These are phyloP conservation scores for Triplophysa dalaica DNA, from an alignment of 2,113 vertebrate genomes.

Conservation along the genomic window DNA sequence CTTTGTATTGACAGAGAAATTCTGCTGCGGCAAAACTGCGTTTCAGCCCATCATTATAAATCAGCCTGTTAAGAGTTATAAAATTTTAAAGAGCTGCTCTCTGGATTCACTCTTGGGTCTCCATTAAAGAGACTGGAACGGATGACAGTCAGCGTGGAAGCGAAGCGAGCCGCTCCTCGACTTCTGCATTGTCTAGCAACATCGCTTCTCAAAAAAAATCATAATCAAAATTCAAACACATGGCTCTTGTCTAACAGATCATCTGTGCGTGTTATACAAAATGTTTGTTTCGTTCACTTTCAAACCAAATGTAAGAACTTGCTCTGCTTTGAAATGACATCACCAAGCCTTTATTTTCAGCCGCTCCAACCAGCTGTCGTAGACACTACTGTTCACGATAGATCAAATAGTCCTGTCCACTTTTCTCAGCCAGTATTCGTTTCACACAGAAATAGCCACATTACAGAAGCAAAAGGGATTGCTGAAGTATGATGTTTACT, in stretches of 20 bases:
- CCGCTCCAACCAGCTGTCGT: neutral
- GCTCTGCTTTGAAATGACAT: no score
- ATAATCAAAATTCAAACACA: no score
- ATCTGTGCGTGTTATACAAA: neutral
- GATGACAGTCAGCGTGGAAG: constrained; percentile 65
- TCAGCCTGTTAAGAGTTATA: constrained; percentile 71
- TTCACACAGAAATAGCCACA: no score
- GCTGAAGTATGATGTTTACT: no score
- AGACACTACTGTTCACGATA: no score
- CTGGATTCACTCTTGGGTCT: constrained; percentile 66
- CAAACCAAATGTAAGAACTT: neutral
- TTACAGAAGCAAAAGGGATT: no score
- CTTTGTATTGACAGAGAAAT: constrained; percentile 41
- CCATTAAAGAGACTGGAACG: constrained; percentile 67
- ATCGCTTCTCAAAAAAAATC: neutral
- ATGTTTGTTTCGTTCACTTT: neutral
- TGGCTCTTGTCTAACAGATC: neutral
- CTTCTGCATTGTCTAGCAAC: constrained; percentile 11
- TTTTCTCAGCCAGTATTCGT: no score
- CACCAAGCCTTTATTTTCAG: neutral
- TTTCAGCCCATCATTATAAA: constrained; percentile 71
- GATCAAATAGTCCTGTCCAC: no score
- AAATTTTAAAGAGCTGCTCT: constrained; percentile 71
- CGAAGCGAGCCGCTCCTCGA: constrained; percentile 31
- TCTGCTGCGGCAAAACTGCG: constrained; percentile 58